Conservation (phyloP, 2,888 invertebrate genomes). For the Dynastes tityus region DNA sequence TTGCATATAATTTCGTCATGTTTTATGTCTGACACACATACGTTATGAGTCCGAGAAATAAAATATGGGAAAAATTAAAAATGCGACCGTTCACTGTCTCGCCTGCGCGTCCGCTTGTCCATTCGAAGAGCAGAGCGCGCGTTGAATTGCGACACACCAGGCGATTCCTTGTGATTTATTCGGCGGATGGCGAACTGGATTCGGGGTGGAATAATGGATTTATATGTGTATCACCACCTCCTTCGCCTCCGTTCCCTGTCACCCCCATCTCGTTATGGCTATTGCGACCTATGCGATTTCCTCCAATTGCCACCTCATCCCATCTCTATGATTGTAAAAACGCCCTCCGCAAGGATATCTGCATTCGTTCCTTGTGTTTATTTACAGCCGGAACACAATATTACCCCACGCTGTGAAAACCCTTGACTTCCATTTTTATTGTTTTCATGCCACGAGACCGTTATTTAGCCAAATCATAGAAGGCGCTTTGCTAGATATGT, state of each 20-base stretch:
- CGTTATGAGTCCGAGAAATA: background rate
- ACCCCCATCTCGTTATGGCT: conserved; percentile 15
- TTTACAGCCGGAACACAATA: conserved; percentile 61
- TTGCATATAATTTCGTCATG: background rate
- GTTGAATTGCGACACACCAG: conserved; percentile 15
- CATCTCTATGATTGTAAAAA: conserved; percentile 53
- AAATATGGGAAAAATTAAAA: conserved; percentile 34
- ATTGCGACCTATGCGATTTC: conserved; percentile 4
- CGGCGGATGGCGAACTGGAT: conserved; percentile 59
- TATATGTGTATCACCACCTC: conserved; percentile 52
- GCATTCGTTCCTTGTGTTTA: conserved; percentile 62
- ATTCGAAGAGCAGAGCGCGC: conserved; percentile 1
- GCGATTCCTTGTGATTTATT: conserved; percentile 42
- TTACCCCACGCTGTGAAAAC: conserved; percentile 58
- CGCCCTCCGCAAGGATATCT: conserved; percentile 63
- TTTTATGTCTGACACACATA: background rate
- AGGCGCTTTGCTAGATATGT: conserved; percentile 22
- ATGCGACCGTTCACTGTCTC: conserved; percentile 18
- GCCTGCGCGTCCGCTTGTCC: conserved; percentile 12
- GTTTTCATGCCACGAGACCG: conserved; percentile 60
- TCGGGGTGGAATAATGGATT: conserved; percentile 63
- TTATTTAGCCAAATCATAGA: conserved; percentile 38
- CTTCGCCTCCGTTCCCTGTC: conserved; percentile 1
- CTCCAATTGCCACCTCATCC: conserved; percentile 20
- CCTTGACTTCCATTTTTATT: conserved; percentile 61